Conservation (phyloP, 2,113 vertebrate species). For the Syngnathus floridae region DNA sequence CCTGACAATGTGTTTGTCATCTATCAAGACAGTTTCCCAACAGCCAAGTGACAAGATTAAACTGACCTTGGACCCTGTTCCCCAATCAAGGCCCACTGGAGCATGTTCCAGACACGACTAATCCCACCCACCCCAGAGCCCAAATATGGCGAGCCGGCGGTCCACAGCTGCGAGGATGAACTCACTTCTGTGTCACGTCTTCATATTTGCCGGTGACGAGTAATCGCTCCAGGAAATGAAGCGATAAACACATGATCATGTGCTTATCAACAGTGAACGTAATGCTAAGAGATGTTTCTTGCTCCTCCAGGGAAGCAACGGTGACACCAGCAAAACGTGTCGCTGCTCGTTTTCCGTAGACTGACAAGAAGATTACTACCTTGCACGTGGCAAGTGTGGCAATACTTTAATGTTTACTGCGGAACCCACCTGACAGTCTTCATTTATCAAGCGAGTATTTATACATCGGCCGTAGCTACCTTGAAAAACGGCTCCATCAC, state of each 20-base stretch:
- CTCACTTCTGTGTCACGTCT: constrained; percentile 21
- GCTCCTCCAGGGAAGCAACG: neutral
- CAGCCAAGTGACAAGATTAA: constrained; percentile 5
- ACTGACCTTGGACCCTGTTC: constrained; percentile 35
- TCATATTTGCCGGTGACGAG: constrained; percentile 9
- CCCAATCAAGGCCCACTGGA: constrained; percentile 22
- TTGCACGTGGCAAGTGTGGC: neutral
- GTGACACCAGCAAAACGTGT: neutral
- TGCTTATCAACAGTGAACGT: neutral
- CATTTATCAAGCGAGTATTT: neutral
- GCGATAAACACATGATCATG: neutral
- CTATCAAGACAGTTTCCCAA: neutral
- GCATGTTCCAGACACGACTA: constrained; percentile 31
- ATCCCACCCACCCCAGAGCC: constrained; percentile 10
- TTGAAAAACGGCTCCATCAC: neutral
- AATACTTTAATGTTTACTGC: neutral
- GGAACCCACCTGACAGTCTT: neutral
- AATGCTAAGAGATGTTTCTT: neutral
- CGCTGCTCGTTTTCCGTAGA: neutral
- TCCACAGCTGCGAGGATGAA: constrained; percentile 22
- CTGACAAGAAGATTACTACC: constrained; percentile 6
- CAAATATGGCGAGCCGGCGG: constrained; percentile 24
- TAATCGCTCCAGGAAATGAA: constrained; percentile 18
- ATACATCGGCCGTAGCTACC: neutral
- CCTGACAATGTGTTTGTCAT: constrained; percentile 19